These are phyloP conservation scores for Drosophila pachea DNA, from an alignment of 1,140 invertebrate species.

Conservation along the genomic window DNA sequence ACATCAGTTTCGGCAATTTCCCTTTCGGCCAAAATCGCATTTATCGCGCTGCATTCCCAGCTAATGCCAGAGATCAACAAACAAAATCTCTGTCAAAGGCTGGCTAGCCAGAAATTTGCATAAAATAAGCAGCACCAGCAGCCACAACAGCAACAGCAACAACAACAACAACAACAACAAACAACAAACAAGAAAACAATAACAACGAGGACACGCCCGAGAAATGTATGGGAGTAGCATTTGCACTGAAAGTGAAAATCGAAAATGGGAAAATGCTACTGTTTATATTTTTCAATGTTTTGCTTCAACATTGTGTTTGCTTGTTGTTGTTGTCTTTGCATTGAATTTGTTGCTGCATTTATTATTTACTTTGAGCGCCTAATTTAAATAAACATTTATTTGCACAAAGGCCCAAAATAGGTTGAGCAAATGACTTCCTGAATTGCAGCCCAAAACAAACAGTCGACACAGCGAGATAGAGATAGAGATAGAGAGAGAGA, in stretches of 20 bases:
- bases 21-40: background rate
- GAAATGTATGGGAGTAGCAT: conserved; percentile 2
- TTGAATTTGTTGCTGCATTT: conserved; percentile 33
- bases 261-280: conserved; percentile 60
- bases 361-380: conserved; percentile 66
- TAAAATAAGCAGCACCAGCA: no score
- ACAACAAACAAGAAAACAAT: conserved; percentile 28
- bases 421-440: conserved; percentile 73
- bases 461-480: conserved; percentile 2
- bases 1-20: no score
- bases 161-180: conserved; percentile 44
- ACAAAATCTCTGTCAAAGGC: conserved; percentile 26
- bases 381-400: conserved; percentile 78
- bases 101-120: conserved; percentile 52
- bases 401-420: conserved; percentile 67
- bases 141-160: no score
- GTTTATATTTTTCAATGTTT: conserved; percentile 42
- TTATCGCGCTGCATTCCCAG: conserved; percentile 2
- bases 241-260: conserved; percentile 67
- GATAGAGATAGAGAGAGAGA: background rate
- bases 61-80: conserved; percentile 24
- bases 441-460: conserved; percentile 42
- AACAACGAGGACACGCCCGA: conserved; percentile 42
- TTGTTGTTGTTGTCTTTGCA: conserved; percentile 4
- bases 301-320: conserved; percentile 3